phyloP scores from a whole-genome alignment of 37 sponge, comb jelly and placozoan species.

The Diacarnus erythraeanus region DNA sequence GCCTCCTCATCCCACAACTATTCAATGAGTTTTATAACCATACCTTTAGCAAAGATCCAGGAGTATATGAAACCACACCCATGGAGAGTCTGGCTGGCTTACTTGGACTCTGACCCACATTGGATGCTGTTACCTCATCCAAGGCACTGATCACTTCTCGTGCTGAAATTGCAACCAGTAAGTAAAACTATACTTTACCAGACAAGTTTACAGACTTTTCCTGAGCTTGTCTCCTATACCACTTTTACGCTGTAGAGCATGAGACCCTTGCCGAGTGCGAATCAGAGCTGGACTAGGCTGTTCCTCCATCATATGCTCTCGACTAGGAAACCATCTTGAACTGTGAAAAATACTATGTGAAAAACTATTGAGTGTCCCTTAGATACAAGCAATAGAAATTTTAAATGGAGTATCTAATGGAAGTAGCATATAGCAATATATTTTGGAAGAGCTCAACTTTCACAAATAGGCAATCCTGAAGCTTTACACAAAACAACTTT shows the following conservation, averaged over 20 bases:
- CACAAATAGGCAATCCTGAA: too few relatives aligned
- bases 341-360: too few relatives aligned
- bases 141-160: neutral
- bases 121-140: constrained; percentile 15
- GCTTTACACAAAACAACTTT: too few relatives aligned
- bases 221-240: constrained; percentile 20
- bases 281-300: constrained; percentile 29
- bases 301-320: neutral
- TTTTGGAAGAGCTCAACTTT: too few relatives aligned
- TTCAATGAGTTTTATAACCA: too few relatives aligned
- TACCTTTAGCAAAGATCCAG: constrained; percentile 20
- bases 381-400: neutral
- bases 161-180: neutral
- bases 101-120: neutral
- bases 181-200: neutral
- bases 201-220: constrained; percentile 8
- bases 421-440: too few relatives aligned
- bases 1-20: too few relatives aligned
- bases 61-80: constrained; percentile 5
- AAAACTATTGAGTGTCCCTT: too few relatives aligned
- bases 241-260: constrained; percentile 37
- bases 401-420: neutral
- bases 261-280: constrained; percentile 22
- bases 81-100: neutral
- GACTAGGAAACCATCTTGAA: neutral